A percentile compares a stretch with the other conserved stretches of the same genome.
These are phyloP conservation scores for Chrysemys picta DNA, from an alignment of 2,113 vertebrate genomes.

Conservation along the genomic window DNA sequence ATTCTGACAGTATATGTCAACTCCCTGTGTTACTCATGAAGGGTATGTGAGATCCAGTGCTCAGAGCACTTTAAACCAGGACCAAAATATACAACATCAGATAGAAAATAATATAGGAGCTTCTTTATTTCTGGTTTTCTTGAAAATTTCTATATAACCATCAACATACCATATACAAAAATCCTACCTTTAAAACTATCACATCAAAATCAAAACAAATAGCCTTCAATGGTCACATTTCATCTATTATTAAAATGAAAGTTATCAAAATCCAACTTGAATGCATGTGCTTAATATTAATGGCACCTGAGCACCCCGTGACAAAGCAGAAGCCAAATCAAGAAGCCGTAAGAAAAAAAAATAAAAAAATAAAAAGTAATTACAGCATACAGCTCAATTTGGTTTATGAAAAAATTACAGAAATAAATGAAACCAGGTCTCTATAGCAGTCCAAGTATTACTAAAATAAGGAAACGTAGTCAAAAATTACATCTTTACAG, in stretches of 20 bases:
- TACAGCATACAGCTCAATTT: background rate
- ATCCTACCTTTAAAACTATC: background rate
- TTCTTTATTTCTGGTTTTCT: background rate
- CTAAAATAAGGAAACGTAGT: background rate
- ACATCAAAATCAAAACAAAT: background rate
- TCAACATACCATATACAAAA: background rate
- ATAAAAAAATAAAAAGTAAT: background rate
- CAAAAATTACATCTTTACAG: background rate
- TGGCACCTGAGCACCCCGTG: background rate
- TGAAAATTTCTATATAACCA: rapidly evolving
- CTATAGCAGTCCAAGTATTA: background rate
- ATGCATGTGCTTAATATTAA: background rate
- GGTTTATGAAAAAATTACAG: background rate
- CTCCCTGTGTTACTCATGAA: background rate
- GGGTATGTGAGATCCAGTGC: rapidly evolving
- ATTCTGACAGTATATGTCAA: background rate
- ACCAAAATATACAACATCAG: background rate
- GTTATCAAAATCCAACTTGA: background rate
- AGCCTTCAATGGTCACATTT: background rate
- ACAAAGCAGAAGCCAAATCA: background rate
- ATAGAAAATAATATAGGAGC: rapidly evolving
- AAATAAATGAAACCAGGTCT: background rate
- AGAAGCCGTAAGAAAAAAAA: background rate
- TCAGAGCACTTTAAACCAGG: background rate
- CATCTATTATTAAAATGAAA: background rate